Conservation (phyloP, 2,888 invertebrate species). For the Diogma glabrata region DNA sequence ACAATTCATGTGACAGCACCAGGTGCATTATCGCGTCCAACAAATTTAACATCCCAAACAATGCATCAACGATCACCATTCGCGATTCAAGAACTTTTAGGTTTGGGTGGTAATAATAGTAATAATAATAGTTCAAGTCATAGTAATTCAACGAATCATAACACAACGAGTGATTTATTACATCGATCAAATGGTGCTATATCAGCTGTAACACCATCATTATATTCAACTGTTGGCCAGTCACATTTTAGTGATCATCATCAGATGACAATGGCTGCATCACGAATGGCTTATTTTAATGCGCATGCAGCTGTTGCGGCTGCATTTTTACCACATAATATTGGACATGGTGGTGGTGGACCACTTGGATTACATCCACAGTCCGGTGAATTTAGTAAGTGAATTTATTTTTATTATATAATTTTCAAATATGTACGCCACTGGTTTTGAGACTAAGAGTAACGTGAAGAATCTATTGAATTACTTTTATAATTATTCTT, state of each 20-base stretch:
- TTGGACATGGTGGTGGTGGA: conserved; percentile 32
- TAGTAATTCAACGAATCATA: conserved; percentile 8
- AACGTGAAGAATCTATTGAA: no score
- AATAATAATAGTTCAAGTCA: conserved; percentile 5
- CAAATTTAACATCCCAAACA: conserved; percentile 16
- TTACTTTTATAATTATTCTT: no score
- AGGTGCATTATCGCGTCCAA: conserved; percentile 13
- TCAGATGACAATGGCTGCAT: conserved; percentile 42
- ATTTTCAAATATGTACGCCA: no score
- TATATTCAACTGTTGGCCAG: conserved; percentile 23
- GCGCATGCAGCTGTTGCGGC: conserved; percentile 87
- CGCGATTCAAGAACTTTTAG: conserved; percentile 36
- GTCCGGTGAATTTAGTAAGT: conserved; percentile 19
- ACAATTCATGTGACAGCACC: conserved; percentile 16
- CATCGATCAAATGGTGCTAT: conserved; percentile 14
- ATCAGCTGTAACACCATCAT: no score
- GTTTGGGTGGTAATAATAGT: conserved; percentile 24
- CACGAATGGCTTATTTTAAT: conserved; percentile 81
- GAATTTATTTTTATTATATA: background rate
- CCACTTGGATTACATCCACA: conserved; percentile 36
- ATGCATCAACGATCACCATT: conserved; percentile 38
- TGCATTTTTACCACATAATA: conserved; percentile 67
- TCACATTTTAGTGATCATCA: conserved; percentile 26
- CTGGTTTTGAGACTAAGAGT: no score
- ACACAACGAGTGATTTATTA: conserved; percentile 16